Conservation (phyloP, 1,140 invertebrate genomes). For the Micrasema longulum region DNA sequence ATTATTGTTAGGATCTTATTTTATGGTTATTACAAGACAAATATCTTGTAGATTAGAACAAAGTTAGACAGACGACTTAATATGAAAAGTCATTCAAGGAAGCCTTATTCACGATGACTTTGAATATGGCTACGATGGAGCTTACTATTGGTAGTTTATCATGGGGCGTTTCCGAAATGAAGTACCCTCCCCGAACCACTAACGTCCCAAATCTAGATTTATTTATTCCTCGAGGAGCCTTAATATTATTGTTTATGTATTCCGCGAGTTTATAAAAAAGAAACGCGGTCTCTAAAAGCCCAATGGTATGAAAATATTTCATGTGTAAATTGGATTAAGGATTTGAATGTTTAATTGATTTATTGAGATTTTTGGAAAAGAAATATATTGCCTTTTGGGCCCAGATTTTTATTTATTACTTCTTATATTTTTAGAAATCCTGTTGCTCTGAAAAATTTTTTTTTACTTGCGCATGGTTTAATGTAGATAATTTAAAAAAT, state of each 20-base stretch:
- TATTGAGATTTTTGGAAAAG: slow-evolving; percentile 8
- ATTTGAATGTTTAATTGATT: slow-evolving; percentile 36
- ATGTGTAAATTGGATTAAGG: slow-evolving; percentile 26
- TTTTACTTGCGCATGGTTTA: no score
- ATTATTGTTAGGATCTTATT: no score
- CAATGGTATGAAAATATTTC: slow-evolving; percentile 20
- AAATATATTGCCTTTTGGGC: not conserved
- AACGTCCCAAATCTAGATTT: slow-evolving; percentile 38
- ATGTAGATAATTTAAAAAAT: no score
- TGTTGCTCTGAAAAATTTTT: no score
- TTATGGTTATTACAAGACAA: no score
- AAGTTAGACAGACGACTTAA: no score
- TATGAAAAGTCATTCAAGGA: no score
- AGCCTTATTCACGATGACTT: no score
- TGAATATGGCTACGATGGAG: no score
- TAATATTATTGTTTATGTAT: slow-evolving; percentile 39
- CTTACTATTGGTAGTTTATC: slow-evolving; percentile 18
- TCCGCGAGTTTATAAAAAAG: slow-evolving; percentile 34
- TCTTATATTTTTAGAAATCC: no score
- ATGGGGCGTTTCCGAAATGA: slow-evolving; percentile 32
- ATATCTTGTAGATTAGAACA: no score
- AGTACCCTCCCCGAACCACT: slow-evolving; percentile 16
- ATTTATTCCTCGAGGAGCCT: slow-evolving; percentile 34
- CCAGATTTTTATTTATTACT: no score
- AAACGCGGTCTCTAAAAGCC: slow-evolving; percentile 1